Percentiles rank a stretch among this genome's conserved stretches.
Evolutionary conservation across 2,888 invertebrate genomes (phyloP).

Genomic region (Tiliacea aurago): DNA sequence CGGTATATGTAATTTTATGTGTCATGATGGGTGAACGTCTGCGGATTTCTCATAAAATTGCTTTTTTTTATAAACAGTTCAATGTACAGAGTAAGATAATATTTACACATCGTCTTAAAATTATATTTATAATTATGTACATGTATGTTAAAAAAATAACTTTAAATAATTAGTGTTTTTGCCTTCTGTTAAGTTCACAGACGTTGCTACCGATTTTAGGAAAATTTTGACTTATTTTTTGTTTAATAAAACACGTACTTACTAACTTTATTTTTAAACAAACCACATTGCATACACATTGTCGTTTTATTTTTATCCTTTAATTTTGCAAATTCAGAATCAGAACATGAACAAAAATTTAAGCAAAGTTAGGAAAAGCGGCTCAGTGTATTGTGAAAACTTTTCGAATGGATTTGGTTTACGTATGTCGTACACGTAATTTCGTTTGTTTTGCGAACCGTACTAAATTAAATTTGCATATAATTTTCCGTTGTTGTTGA

Average conservation of each 20-base stretch:
- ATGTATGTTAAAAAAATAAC: neutral
- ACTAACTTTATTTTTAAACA: neutral
- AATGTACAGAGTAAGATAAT: no score
- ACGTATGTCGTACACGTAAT: slow-evolving; percentile 49
- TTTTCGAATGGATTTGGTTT: slow-evolving; percentile 39
- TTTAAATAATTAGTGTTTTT: neutral
- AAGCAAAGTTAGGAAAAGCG: slow-evolving; percentile 22
- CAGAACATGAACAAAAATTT: slow-evolving; percentile 27
- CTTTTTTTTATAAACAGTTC: neutral
- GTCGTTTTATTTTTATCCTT: neutral
- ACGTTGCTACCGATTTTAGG: neutral
- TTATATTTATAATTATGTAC: no score
- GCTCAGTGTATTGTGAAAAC: slow-evolving; percentile 32
- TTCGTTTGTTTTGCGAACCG: slow-evolving; percentile 60
- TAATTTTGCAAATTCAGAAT: slow-evolving; percentile 27
- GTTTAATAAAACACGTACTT: neutral
- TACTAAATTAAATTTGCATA: slow-evolving; percentile 63
- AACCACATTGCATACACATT: neutral
- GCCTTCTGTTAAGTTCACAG: neutral
- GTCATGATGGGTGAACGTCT: neutral
- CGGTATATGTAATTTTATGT: no score
- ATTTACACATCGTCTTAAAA: no score
- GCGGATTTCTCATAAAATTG: neutral
- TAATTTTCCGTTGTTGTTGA: slow-evolving; percentile 49
- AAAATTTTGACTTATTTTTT: neutral